These are phyloP conservation scores for Dromius quadrimaculatus DNA, from an alignment of 2,888 invertebrate genomes.

Conservation along the genomic window DNA sequence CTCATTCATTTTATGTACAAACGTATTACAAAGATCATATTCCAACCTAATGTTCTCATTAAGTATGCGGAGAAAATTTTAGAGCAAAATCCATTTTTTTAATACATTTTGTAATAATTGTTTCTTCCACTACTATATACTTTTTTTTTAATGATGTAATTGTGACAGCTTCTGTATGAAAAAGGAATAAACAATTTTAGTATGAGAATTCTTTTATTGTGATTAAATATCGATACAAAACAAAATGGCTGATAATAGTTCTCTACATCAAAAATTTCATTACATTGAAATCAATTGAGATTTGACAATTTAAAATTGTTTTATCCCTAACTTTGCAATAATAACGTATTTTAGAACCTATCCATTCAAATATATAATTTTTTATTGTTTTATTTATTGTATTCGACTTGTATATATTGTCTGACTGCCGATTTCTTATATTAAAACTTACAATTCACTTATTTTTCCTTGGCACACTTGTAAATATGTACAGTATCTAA, in stretches of 20 bases:
- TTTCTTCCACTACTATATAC: too few species aligned
- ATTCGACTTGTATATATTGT: conserved; percentile 39
- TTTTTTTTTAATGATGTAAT: too few species aligned
- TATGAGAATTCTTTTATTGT: conserved; percentile 37
- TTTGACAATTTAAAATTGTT: conserved; percentile 19
- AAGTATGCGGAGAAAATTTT: too few species aligned
- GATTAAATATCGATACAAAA: conserved; percentile 33
- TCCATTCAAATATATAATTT: conserved; percentile 42
- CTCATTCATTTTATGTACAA: too few species aligned
- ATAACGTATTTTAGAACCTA: conserved; percentile 9
- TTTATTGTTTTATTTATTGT: conserved; percentile 42
- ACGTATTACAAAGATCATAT: too few species aligned
- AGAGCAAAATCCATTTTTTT: too few species aligned
- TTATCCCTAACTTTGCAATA: conserved; percentile 18
- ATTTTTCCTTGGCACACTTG: conserved; percentile 43
- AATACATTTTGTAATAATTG: too few species aligned
- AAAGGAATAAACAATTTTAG: too few species aligned
- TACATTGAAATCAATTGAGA: conserved; percentile 1
- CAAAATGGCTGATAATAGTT: conserved; percentile 23
- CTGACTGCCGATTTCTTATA: conserved; percentile 1
- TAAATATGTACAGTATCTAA: conserved; percentile 31
- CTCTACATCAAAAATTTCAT: conserved; percentile 15
- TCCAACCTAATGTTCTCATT: too few species aligned
- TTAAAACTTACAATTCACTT: not conserved
- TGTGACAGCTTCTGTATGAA: too few species aligned